Evolutionary conservation across 2,797 vertebrate species (phyloP).

Genomic region (Falco concolor): DNA sequence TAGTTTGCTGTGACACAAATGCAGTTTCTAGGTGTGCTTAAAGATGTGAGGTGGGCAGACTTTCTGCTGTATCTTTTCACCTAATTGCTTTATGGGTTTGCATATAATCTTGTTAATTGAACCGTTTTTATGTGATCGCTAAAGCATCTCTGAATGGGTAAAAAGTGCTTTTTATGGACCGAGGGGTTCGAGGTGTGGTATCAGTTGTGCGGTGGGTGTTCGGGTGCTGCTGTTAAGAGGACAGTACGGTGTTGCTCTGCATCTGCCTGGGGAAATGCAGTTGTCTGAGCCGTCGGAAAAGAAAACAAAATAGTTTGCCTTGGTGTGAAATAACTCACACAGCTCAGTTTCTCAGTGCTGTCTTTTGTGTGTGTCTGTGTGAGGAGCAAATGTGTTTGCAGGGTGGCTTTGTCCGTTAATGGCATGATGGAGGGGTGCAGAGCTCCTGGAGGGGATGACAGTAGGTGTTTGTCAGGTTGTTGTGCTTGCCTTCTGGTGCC

Average conservation of each 20-base stretch:
- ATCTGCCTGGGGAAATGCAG: rapidly evolving
- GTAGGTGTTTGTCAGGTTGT: not conserved
- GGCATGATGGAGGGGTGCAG: not conserved
- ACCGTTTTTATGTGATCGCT: not conserved
- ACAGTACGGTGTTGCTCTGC: rapidly evolving
- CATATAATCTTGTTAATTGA: not conserved
- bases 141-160: not conserved
- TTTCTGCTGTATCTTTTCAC: not conserved
- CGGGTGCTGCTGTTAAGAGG: not conserved
- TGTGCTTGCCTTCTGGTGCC: not conserved
- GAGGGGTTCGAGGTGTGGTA: rapidly evolving
- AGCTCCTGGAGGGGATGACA: rapidly evolving
- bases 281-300: not conserved
- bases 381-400: not conserved
- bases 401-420: not conserved
- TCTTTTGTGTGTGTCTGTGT: rapidly evolving
- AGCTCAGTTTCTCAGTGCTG: not conserved
- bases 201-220: not conserved
- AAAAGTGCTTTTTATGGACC: not conserved
- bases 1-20: not conserved
- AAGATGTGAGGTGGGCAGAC: not conserved
- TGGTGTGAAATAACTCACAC: not conserved
- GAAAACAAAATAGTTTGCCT: not conserved
- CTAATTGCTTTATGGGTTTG: not conserved
- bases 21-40: not conserved